Evolutionary conservation across 2,113 vertebrate genomes (phyloP), one percentile per base, ranked within the genome.

Genomic region (Ptilonorhynchus violaceus): DNA sequence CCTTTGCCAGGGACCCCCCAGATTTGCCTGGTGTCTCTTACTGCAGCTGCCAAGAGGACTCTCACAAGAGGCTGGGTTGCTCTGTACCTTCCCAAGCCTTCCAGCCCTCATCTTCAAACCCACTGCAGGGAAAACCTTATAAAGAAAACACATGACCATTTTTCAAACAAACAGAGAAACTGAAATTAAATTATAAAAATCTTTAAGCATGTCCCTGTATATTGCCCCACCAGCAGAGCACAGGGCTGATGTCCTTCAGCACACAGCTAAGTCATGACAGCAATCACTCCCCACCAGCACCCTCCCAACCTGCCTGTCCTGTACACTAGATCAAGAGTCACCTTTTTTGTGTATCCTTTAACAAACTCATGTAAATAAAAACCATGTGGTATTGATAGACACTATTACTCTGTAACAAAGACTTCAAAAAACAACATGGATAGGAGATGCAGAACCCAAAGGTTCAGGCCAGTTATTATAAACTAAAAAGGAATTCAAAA

Each of bases 401-500:
- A 25, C 92, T 69, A 15, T 44, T 79, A 52, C 44, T 79, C 74
- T 64, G 0, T 39, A 85, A 85, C 56, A 92, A 89, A 91, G 80
- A 52, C 76, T 96, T 93, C 60, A 92, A 81, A 89, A 86, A 91
- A 13, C 19, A 6, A 70, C 66, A 24, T 6, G 15, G 66, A 42
- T 23, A 75, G 53, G 88, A 93, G 41, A 85, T 31, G 22, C 37
- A 58, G 49, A 69, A 42, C 30, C 62, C 58, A 76, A 77, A 73
- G 50, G 60, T 66, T 85, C 49, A 82, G 78, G 28, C 11, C 60
- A 44, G 35, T 53, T 92, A 56, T 49, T 96, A 72, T 95, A 96
- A 96, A 95, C 93, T 23, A 19, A 73, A 76, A 79, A 63, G 85
- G 88, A 89, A 93, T 93, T 85, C 0, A 85, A 96, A 97, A 94